Evolutionary conservation across 2,797 vertebrate species (phyloP).

Genomic region (Onychomys torridus): DNA sequence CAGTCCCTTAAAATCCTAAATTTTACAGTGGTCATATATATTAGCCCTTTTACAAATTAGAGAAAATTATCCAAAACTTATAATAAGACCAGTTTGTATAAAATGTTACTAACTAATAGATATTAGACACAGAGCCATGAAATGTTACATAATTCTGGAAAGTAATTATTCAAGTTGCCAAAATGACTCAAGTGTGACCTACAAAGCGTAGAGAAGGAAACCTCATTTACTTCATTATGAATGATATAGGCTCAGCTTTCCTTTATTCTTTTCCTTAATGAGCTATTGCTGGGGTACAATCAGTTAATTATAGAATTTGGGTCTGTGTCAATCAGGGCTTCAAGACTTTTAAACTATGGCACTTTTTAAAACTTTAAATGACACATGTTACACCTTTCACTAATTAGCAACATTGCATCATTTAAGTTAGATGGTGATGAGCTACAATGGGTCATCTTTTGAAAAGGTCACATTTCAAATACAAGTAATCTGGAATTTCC

Average conservation of each 20-base stretch:
- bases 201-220: neutral
- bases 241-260: neutral
- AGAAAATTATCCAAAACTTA: neutral
- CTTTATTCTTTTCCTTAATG: conserved; percentile 8
- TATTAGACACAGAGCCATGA: neutral
- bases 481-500: neutral
- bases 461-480: conserved; percentile 60
- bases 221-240: neutral
- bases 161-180: conserved; percentile 15
- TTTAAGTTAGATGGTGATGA: conserved; percentile 26
- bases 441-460: neutral
- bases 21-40: neutral
- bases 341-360: neutral
- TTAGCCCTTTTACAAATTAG: neutral
- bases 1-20: neutral
- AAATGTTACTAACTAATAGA: neutral
- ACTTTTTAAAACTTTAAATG: conserved; percentile 46
- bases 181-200: conserved; percentile 16
- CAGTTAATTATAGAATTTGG: conserved; percentile 32
- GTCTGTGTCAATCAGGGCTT: conserved; percentile 30
- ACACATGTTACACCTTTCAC: conserved; percentile 46
- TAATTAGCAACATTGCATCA: conserved; percentile 20
- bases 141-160: neutral
- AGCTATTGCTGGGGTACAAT: neutral
- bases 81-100: neutral